Conservation (phyloP, 2,888 invertebrate genomes). For the Heteromyza rotundicornis region DNA sequence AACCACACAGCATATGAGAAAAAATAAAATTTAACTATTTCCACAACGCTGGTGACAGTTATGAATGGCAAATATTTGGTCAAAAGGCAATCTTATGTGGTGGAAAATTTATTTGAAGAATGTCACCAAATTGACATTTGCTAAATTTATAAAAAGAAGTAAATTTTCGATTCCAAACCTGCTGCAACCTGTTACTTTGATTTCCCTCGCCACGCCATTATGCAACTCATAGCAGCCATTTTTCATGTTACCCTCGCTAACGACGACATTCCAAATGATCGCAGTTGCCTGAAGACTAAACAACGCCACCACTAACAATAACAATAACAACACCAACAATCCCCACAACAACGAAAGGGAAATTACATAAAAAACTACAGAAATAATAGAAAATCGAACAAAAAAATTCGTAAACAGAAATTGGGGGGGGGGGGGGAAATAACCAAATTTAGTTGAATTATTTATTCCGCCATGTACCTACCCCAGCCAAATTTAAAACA, state of each 20-base stretch:
- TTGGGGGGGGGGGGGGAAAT: no score
- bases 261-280: not conserved
- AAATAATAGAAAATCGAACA: not conserved
- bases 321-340: not conserved
- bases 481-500: not conserved
- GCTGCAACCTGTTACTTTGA: not conserved
- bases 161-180: no score
- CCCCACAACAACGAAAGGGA: not conserved
- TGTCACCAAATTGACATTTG: slow-evolving; percentile 20
- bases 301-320: not conserved
- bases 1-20: no score
- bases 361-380: not conserved
- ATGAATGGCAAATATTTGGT: no score
- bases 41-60: no score
- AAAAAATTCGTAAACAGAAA: not conserved
- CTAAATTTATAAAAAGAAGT: slow-evolving; percentile 34
- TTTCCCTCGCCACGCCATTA: not conserved
- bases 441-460: not conserved
- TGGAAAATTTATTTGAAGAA: no score
- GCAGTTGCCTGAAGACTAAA: not conserved
- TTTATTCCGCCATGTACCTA: not conserved
- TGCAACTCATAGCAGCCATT: no score
- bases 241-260: no score
- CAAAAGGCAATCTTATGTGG: no score
- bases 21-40: no score